Conservation (phyloP, 2,113 vertebrate genomes). For the Pongo pygmaeus region DNA sequence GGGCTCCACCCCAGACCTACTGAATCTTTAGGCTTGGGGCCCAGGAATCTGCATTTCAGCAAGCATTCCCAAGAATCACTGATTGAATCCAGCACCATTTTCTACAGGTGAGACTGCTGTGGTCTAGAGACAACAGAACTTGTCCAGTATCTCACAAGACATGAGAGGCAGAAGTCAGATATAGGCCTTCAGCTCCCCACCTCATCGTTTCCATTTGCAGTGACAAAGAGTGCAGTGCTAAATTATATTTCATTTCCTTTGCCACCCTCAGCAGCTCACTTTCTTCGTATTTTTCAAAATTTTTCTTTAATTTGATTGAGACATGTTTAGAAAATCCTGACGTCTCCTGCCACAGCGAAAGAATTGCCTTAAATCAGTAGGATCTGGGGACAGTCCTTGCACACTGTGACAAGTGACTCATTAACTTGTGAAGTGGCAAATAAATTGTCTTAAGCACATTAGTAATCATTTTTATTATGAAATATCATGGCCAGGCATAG, state of each 20-base stretch:
- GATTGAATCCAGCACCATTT: no score
- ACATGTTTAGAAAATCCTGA: conserved; percentile 1
- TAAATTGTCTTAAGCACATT: neutral
- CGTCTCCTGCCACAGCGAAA: neutral
- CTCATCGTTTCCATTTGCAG: no score
- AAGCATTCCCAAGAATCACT: neutral
- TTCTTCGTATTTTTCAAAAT: neutral
- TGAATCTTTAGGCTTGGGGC: neutral
- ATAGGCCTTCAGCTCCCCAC: rapidly evolving
- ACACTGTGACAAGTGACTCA: neutral
- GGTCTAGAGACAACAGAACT: neutral
- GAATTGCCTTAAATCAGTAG: neutral
- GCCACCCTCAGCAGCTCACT: neutral
- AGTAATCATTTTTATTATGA: neutral
- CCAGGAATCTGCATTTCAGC: neutral
- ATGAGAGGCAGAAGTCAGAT: neutral
- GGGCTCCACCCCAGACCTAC: neutral
- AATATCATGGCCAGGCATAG: neutral
- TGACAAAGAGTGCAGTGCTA: rapidly evolving
- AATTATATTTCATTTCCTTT: rapidly evolving
- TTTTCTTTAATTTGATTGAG: neutral
- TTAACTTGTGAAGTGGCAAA: neutral
- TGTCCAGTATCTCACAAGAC: neutral
- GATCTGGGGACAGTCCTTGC: neutral
- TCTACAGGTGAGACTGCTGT: neutral